A percentile compares a stretch with the other conserved stretches of the same genome.
phyloP scores from a whole-genome alignment of 2,797 vertebrate genomes.

The Chaenodraco wilsoni region DNA sequence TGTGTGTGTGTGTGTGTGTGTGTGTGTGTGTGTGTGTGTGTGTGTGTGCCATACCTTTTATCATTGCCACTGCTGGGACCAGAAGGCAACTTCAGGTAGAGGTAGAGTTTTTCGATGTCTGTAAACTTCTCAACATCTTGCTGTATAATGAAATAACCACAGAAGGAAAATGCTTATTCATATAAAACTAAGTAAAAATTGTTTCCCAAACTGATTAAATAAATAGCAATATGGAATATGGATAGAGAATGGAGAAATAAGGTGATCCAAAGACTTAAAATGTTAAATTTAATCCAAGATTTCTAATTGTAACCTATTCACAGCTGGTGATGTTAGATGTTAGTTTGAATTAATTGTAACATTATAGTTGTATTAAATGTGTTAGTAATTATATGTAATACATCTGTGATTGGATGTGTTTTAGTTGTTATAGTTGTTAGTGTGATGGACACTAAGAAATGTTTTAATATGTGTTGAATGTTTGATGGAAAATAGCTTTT shows the following conservation, averaged over 20 bases:
- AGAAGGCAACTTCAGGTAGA: constrained; percentile 99
- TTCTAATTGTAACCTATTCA: not conserved
- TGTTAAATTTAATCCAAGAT: not conserved
- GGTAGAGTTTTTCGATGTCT: constrained; percentile 99
- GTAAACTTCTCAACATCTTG: constrained; percentile 99
- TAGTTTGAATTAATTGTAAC: too few species aligned
- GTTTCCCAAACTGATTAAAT: not conserved
- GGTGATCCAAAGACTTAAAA: not conserved
- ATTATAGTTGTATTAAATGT: too few species aligned
- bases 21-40: constrained; percentile 11
- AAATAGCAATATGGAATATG: not conserved
- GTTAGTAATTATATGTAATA: too few species aligned
- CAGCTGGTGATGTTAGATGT: not conserved
- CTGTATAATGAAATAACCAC: constrained; percentile 76
- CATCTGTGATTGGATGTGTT: too few species aligned
- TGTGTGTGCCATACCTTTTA: constrained; percentile 89
- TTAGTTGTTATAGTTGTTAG: too few species aligned
- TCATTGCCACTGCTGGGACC: constrained; percentile 97
- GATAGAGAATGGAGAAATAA: not conserved
- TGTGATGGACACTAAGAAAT: too few species aligned
- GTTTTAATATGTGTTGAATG: too few species aligned
- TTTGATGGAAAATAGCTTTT: too few species aligned
- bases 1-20: constrained; percentile 36
- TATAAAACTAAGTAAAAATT: not conserved
- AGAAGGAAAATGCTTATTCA: not conserved